phyloP scores from a whole-genome alignment of 2,888 invertebrate genomes.

The Phaonia tiefii region DNA sequence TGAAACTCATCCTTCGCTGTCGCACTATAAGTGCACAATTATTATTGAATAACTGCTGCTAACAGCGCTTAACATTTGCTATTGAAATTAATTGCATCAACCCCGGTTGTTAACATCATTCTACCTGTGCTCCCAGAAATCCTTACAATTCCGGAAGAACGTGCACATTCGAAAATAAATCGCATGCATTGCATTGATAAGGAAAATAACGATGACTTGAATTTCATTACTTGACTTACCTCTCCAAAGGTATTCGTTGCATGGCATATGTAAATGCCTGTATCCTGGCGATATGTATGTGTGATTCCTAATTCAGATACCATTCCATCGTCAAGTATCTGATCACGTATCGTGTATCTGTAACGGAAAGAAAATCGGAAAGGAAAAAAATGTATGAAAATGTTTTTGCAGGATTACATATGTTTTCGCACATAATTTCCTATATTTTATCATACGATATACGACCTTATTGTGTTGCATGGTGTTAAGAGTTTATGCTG shows the following conservation, averaged over 20 bases:
- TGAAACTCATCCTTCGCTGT: too few species aligned
- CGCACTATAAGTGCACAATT: too few species aligned
- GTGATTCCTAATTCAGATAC: constrained; percentile 92
- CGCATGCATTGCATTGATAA: too few species aligned
- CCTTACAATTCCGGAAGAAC: too few species aligned
- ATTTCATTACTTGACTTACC: constrained; percentile 81
- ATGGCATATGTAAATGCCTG: constrained; percentile 92
- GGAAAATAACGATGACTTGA: too few species aligned
- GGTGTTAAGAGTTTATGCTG: too few species aligned
- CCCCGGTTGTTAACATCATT: constrained; percentile 5
- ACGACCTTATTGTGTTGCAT: too few species aligned
- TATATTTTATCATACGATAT: too few species aligned
- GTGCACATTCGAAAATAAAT: too few species aligned
- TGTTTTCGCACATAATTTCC: background rate
- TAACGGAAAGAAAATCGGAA: constrained; percentile 20
- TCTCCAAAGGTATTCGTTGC: constrained; percentile 94
- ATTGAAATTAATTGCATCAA: constrained; percentile 1
- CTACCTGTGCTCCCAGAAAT: background rate
- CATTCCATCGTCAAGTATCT: constrained; percentile 89
- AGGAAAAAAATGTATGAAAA: background rate
- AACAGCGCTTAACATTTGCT: background rate
- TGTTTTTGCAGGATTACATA: background rate
- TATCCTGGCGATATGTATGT: constrained; percentile 92
- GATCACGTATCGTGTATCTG: constrained; percentile 88
- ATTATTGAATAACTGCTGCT: too few species aligned